Evolutionary conservation across 23 tunicate species (phyloP).

Genomic region (Styela clava): DNA sequence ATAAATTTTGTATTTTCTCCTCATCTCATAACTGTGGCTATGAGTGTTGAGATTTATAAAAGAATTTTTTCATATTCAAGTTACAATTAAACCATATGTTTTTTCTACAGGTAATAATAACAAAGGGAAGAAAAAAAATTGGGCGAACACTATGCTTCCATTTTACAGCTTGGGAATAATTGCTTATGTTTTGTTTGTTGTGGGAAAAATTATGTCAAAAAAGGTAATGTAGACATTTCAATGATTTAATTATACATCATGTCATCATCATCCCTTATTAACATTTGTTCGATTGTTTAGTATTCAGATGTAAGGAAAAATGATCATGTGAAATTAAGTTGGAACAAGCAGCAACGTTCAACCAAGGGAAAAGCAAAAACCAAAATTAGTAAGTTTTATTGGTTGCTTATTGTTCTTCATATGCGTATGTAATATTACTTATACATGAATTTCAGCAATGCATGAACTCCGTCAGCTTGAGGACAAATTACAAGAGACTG

Average conservation of each 20-base stretch:
- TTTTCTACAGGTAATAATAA: no score
- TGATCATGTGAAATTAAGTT: neutral
- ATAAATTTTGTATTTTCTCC: no score
- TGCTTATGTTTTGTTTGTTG: neutral
- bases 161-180: neutral
- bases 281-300: no score
- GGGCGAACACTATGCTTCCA: slow-evolving; percentile 4
- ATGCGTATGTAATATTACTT: no score
- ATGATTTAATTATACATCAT: no score
- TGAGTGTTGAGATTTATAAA: no score
- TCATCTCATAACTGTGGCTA: no score
- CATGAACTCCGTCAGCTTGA: slow-evolving; percentile 27
- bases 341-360: neutral
- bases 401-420: no score
- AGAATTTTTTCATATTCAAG: no score
- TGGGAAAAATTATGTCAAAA: slow-evolving; percentile 5
- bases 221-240: slow-evolving; percentile 14
- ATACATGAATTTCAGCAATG: no score
- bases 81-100: no score
- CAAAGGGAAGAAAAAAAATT: neutral
- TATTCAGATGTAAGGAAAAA: neutral
- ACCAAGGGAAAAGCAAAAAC: neutral
- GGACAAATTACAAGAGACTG: slow-evolving; percentile 15
- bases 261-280: no score
- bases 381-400: neutral